These are phyloP conservation scores for Phlogophora meticulosa DNA, from an alignment of 2,888 invertebrate species.

Conservation along the genomic window DNA sequence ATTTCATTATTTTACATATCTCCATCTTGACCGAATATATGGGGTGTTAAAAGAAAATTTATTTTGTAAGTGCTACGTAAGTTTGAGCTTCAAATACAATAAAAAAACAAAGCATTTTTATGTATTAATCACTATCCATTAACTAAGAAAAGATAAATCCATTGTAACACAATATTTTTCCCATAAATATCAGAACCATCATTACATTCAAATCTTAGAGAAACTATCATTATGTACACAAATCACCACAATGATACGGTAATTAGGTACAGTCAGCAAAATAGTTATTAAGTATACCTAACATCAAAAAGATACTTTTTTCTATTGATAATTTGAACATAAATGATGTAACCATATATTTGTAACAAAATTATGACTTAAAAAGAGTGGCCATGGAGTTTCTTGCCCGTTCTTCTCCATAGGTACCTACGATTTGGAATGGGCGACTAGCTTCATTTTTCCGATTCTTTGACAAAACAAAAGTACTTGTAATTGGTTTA, in stretches of 20 bases:
- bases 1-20: not conserved
- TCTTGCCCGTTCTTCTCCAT: too few species aligned
- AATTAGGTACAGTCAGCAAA: constrained; percentile 34
- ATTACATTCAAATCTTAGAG: constrained; percentile 46
- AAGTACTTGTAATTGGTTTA: too few species aligned
- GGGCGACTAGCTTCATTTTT: too few species aligned
- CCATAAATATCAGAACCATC: constrained; percentile 29
- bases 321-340: too few species aligned
- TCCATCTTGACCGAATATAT: not conserved
- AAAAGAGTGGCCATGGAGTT: too few species aligned
- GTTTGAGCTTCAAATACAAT: not conserved
- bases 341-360: too few species aligned
- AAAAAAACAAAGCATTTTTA: not conserved
- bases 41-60: too few species aligned
- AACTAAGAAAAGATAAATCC: not conserved
- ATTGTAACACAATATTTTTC: constrained; percentile 19
- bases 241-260: constrained; percentile 43
- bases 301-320: too few species aligned
- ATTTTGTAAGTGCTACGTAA: too few species aligned
- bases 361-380: too few species aligned
- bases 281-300: not conserved
- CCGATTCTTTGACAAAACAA: too few species aligned
- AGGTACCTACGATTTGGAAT: too few species aligned
- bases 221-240: constrained; percentile 44
- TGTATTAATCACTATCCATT: not conserved